phyloP scores from a whole-genome alignment of 2,888 invertebrate genomes.

The Caenorhabditis doughertyi region DNA sequence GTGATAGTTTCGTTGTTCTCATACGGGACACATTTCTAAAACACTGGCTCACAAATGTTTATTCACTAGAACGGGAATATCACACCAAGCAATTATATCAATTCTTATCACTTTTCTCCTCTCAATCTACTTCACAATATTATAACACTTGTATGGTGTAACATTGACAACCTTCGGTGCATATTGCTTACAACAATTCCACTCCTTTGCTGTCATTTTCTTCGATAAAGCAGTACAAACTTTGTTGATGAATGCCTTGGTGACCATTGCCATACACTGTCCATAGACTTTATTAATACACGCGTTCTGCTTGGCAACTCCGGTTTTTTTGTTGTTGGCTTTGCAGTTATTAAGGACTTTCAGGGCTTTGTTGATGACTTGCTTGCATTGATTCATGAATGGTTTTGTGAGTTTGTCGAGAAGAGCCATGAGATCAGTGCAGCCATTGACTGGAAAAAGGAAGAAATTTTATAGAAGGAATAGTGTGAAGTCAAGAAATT shows the following conservation, averaged over 20 bases:
- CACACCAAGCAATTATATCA: too few species aligned
- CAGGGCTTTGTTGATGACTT: constrained; percentile 41
- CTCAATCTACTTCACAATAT: constrained; percentile 32
- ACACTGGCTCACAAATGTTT: too few species aligned
- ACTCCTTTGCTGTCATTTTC: constrained; percentile 52
- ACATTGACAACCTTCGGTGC: constrained; percentile 52
- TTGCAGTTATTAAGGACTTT: constrained; percentile 49
- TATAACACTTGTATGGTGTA: constrained; percentile 38
- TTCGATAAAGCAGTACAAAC: constrained; percentile 52
- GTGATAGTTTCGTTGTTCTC: too few species aligned
- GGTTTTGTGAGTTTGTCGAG: constrained; percentile 37
- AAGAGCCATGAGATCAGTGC: constrained; percentile 46
- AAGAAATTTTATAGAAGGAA: background rate
- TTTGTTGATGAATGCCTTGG: constrained; percentile 53
- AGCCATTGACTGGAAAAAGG: constrained; percentile 43
- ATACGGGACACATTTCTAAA: too few species aligned
- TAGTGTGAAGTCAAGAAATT: background rate
- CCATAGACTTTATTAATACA: constrained; percentile 50
- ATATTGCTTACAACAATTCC: constrained; percentile 44
- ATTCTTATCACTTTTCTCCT: too few species aligned
- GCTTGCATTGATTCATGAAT: constrained; percentile 47
- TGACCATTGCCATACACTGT: constrained; percentile 46
- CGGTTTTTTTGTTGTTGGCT: constrained; percentile 38
- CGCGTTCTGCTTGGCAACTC: constrained; percentile 45
- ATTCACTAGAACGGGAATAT: too few species aligned